A percentile compares a stretch with the other conserved stretches of the same genome.
phyloP scores from a whole-genome alignment of 1,140 invertebrate species.

The Frieseomelitta varia region DNA sequence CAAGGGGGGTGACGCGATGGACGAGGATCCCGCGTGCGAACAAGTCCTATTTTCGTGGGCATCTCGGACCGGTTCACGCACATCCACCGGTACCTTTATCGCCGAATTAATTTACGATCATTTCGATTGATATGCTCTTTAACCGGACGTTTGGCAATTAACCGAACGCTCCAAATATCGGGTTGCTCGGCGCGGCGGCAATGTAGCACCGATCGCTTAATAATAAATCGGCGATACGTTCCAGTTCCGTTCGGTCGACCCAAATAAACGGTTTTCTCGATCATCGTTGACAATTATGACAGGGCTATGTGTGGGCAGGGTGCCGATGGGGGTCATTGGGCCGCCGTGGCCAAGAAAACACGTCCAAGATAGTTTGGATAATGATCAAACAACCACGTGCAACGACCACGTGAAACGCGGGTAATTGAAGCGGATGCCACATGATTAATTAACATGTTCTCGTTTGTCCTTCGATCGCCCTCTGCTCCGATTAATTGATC shows the following conservation, averaged over 20 bases:
- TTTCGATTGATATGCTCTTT: conserved; percentile 43
- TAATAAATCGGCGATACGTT: conserved; percentile 41
- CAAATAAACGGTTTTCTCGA: conserved; percentile 38
- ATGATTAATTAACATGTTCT: not conserved
- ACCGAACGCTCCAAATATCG: conserved; percentile 42
- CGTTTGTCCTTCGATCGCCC: not conserved
- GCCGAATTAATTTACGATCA: conserved; percentile 47
- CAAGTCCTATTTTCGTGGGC: conserved; percentile 13
- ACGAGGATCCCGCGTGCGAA: not conserved
- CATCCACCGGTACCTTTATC: conserved; percentile 42
- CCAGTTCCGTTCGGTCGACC: conserved; percentile 42
- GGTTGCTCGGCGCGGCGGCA: not conserved
- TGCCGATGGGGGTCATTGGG: conserved; percentile 27
- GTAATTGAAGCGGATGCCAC: conserved; percentile 7
- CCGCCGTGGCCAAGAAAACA: not conserved
- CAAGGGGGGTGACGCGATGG: not conserved
- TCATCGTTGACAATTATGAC: conserved; percentile 45
- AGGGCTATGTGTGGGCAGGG: not conserved
- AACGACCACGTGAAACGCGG: not conserved
- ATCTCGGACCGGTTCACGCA: not conserved
- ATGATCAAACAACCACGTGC: conserved; percentile 2
- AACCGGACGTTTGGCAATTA: conserved; percentile 36
- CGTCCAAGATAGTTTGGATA: conserved; percentile 16
- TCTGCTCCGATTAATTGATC: not conserved
- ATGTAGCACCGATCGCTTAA: conserved; percentile 22